Conservation (phyloP, 2,888 invertebrate species). For the Drosophila nigricruria region DNA sequence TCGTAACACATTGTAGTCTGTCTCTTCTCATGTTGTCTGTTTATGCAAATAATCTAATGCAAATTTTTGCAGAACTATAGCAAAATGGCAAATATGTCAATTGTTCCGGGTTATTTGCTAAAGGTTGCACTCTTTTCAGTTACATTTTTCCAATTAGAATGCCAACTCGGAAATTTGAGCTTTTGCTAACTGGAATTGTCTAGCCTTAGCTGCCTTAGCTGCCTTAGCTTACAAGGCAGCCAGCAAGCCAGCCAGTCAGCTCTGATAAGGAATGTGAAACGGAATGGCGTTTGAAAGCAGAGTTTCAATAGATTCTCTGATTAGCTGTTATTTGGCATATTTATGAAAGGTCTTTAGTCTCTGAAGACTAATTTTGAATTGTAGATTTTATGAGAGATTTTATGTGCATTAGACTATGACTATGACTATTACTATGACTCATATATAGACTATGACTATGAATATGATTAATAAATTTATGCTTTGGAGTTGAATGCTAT, state of each 20-base stretch:
- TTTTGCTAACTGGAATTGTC: neutral
- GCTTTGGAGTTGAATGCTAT: neutral
- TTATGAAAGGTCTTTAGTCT: constrained; percentile 5
- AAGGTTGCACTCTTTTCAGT: constrained; percentile 26
- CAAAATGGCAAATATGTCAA: constrained; percentile 23
- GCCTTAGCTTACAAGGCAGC: neutral
- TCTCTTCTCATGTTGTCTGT: constrained; percentile 9
- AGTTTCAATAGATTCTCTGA: constrained; percentile 5
- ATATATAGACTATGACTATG: neutral
- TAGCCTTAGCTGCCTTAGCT: neutral
- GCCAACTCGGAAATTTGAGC: constrained; percentile 1
- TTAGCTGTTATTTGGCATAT: constrained; percentile 7
- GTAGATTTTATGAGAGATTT: neutral
- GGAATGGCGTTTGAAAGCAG: constrained; percentile 7
- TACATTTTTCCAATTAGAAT: neutral
- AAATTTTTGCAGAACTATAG: constrained; percentile 38
- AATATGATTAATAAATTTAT: neutral
- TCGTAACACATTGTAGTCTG: constrained; percentile 22
- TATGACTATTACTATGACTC: neutral
- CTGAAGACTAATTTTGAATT: neutral
- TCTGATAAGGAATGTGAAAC: constrained; percentile 10
- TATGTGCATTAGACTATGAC: neutral
- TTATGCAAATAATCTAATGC: constrained; percentile 46
- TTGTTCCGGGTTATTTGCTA: constrained; percentile 47
- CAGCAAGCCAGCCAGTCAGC: neutral